A percentile compares a stretch with the other conserved stretches of the same genome.
These are phyloP conservation scores for Nautilus pompilius DNA, from an alignment of 1,140 invertebrate genomes.

Conservation along the genomic window DNA sequence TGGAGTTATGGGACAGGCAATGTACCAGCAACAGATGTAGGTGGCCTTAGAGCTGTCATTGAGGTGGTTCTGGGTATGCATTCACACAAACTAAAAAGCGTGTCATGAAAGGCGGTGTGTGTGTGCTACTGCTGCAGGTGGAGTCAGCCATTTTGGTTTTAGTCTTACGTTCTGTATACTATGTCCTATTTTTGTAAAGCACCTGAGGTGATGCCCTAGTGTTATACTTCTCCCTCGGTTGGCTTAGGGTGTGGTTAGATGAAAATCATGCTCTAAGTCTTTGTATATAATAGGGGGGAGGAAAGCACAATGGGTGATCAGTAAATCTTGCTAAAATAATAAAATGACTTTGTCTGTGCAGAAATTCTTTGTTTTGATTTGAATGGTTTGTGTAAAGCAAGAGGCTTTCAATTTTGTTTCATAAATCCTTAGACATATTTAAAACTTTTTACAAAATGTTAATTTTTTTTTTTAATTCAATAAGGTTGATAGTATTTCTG, in stretches of 20 bases:
- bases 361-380: neutral
- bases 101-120: constrained; percentile 4
- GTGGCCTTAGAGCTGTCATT: constrained; percentile 17
- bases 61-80: too few relatives aligned
- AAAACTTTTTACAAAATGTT: neutral
- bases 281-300: neutral
- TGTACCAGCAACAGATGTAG: constrained; percentile 15
- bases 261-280: neutral
- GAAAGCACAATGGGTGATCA: neutral
- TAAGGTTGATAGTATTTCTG: neutral
- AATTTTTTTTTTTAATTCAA: neutral
- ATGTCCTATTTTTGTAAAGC: constrained; percentile 39
- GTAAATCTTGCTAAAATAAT: neutral
- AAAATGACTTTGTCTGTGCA: constrained; percentile 1
- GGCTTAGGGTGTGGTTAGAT: neutral
- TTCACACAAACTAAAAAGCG: constrained; percentile 6
- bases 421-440: neutral
- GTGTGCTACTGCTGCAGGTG: constrained; percentile 11
- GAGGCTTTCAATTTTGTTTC: neutral
- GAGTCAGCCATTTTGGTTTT: constrained; percentile 23
- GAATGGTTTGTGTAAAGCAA: neutral
- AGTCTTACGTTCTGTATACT: constrained; percentile 23
- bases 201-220: constrained; percentile 25
- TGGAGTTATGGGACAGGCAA: too few relatives aligned
- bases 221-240: constrained; percentile 14